phyloP scores from a whole-genome alignment of 2,888 invertebrate genomes.

The Lasioglossum morio region DNA sequence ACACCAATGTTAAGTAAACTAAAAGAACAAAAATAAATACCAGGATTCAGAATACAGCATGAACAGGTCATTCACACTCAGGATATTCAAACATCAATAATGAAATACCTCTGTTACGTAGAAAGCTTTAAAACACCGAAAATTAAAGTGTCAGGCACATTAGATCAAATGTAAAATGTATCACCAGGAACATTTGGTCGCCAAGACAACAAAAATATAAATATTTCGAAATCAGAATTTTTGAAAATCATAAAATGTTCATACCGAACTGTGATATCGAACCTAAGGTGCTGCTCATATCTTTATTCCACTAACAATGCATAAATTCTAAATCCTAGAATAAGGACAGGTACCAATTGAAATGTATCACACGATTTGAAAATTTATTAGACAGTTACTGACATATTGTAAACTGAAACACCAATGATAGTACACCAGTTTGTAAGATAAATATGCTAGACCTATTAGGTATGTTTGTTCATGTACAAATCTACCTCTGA shows the following conservation, averaged over 20 bases:
- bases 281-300: slow-evolving; percentile 54
- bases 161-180: background rate
- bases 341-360: slow-evolving; percentile 44
- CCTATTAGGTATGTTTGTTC: slow-evolving; percentile 24
- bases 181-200: background rate
- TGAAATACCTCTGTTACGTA: slow-evolving; percentile 4
- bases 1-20: background rate
- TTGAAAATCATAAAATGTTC: slow-evolving; percentile 26
- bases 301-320: slow-evolving; percentile 36
- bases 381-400: slow-evolving; percentile 34
- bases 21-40: background rate
- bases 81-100: slow-evolving; percentile 6
- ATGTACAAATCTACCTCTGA: slow-evolving; percentile 54
- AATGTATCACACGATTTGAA: slow-evolving; percentile 26
- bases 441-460: slow-evolving; percentile 37
- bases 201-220: background rate
- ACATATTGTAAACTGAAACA: slow-evolving; percentile 41
- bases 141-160: background rate
- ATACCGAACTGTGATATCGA: slow-evolving; percentile 73
- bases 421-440: slow-evolving; percentile 35
- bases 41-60: slow-evolving; percentile 5
- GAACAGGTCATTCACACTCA: slow-evolving; percentile 4
- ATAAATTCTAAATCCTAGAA: slow-evolving; percentile 48
- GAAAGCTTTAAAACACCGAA: slow-evolving; percentile 17
- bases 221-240: background rate